These are phyloP conservation scores for Phallusia fumigata DNA, from an alignment of 23 tunicate species.

Conservation along the genomic window DNA sequence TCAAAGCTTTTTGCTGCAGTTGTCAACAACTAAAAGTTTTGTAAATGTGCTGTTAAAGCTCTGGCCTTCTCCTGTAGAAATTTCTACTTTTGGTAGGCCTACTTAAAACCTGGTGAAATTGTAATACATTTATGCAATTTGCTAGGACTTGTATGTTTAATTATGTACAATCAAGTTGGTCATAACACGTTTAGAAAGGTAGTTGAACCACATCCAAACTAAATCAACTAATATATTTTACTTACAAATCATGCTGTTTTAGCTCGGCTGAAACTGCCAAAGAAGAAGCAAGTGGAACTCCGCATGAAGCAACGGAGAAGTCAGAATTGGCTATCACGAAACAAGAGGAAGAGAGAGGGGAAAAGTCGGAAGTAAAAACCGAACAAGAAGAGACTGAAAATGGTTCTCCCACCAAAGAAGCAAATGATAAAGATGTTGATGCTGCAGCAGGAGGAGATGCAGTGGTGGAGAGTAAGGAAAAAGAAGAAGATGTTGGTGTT, in stretches of 20 bases:
- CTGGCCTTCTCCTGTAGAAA: too few species aligned
- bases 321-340: background rate
- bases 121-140: too few species aligned
- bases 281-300: background rate
- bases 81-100: too few species aligned
- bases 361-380: background rate
- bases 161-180: background rate
- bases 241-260: too few species aligned
- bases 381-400: background rate
- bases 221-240: too few species aligned
- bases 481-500: background rate
- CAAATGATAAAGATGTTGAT: background rate
- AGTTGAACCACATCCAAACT: too few species aligned
- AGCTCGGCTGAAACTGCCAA: background rate
- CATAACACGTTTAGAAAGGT: background rate
- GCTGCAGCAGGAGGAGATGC: background rate
- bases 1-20: too few species aligned
- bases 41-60: too few species aligned
- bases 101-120: too few species aligned
- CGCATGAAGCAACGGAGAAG: constrained; percentile 2
- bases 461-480: background rate
- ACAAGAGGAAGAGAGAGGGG: background rate
- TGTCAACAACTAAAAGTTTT: too few species aligned
- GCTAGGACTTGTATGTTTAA: too few species aligned
- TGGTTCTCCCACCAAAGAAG: background rate